Base-by-base conservation (phyloP, 92 coral and sea anemone genomes). In the Meandrina meandrites region DNA sequence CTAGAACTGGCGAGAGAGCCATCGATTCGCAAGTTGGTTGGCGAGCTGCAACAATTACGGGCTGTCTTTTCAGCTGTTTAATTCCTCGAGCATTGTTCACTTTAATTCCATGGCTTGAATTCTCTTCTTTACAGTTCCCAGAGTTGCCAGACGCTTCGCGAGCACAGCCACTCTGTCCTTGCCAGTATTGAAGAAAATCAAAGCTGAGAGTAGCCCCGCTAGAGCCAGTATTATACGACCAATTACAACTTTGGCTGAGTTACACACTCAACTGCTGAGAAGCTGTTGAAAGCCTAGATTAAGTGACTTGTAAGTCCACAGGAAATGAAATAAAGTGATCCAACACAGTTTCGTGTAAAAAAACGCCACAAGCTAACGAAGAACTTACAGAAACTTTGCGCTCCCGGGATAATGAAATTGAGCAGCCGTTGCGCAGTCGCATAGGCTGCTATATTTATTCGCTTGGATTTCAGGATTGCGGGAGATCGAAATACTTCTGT, bases 221-320 rank as follows among this genome's bases (percentile, higher is more conserved):
- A n/a, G 22, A 30, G 36, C 75, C 74, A 24, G 74, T 81, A 62
- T 36, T 66, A 66, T 2, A 14, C 16, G 71, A 18, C 34, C 28
- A 66, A 66, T 66, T 37, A 15, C 48, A 73, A 22, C 27, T 37
- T 40, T 35, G 18, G 78, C 47, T n/a, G 18, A 73, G 78, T 19
- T 18, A 17, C 30, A 32, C 28, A 30, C 50, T 50, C 36, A 54
- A 83, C 53, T 40, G 64, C 45, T 82, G 77, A 67, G 35, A 68
- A 70, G 28, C 54, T 40, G 87, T 30, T 56, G 57, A 84, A 75
- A 50, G 79, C 51, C 87, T 72, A 58, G 80, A 51, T 84, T 74
- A 72, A 31, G 34, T 21, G 50, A 75, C 14, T 50, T n/a, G 27
- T 82, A 10, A 69, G 32, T 37, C 47, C 35, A 28, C 58, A n/a